A percentile compares a stretch with the other conserved stretches of the same genome.
Evolutionary conservation across 2,113 vertebrate species (phyloP).

Genomic region (Callospermophilus lateralis): DNA sequence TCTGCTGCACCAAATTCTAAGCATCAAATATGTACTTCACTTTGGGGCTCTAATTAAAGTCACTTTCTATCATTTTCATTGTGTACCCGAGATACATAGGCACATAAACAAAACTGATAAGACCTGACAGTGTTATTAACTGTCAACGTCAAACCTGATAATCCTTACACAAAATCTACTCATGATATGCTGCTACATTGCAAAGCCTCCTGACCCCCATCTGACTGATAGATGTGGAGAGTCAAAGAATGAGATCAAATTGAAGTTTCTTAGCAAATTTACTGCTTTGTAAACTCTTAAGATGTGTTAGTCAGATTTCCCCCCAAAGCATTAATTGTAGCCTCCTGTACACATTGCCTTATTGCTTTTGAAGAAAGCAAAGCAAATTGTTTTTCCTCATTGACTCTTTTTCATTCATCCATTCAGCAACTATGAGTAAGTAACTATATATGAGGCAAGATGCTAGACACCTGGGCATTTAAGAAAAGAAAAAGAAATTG

Average conservation of each 20-base stretch:
- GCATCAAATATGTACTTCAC: not conserved
- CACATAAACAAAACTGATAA: constrained; percentile 45
- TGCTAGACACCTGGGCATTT: not conserved
- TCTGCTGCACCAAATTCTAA: not conserved
- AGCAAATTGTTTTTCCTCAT: not conserved
- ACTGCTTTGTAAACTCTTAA: not conserved
- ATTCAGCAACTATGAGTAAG: not conserved
- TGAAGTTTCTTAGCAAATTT: not conserved
- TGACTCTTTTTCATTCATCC: not conserved
- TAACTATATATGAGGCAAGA: not conserved
- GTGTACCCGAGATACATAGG: not conserved
- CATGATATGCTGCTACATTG: rapidly evolving
- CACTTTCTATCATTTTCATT: constrained; percentile 29
- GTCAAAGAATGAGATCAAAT: not conserved
- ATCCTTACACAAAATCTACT: not conserved
- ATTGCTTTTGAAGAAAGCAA: not conserved
- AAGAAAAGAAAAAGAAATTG: not conserved
- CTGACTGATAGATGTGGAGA: rapidly evolving
- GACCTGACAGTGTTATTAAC: constrained; percentile 19
- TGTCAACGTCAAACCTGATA: not conserved
- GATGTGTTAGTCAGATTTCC: not conserved
- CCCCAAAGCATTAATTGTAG: not conserved
- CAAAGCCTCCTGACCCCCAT: not conserved
- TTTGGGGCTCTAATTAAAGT: constrained; percentile 48
- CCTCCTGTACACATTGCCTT: not conserved